Evolutionary conservation across 2,888 invertebrate species (phyloP).

Genomic region (Apamea sordens): DNA sequence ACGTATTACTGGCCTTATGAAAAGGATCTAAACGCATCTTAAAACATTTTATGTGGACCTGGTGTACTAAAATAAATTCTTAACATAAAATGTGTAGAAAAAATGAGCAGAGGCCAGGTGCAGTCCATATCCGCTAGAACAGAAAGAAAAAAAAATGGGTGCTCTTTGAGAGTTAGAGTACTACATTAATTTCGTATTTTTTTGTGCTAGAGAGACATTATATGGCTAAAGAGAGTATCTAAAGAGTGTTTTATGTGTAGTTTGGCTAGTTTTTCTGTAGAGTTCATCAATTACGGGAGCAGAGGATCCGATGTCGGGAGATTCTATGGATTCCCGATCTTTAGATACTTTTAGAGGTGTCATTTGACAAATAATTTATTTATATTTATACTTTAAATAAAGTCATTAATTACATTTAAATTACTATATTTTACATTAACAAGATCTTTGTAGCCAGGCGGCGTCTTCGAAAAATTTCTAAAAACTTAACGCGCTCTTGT

Average conservation of each 20-base stretch:
- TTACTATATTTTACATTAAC: background rate
- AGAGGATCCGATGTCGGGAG: background rate
- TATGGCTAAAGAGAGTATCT: background rate
- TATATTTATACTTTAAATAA: too few relatives aligned
- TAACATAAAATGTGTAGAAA: slow-evolving; percentile 68
- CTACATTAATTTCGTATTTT: slow-evolving; percentile 46
- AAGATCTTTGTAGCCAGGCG: background rate
- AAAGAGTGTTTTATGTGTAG: too few relatives aligned
- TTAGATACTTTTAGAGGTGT: background rate
- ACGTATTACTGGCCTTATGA: slow-evolving; percentile 12
- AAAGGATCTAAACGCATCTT: slow-evolving; percentile 10
- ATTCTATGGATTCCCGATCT: background rate
- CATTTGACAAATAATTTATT: background rate
- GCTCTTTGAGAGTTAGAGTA: slow-evolving; percentile 70
- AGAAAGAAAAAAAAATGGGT: slow-evolving; percentile 73
- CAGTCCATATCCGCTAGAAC: slow-evolving; percentile 82
- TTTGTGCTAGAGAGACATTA: slow-evolving; percentile 5
- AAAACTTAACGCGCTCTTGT: slow-evolving; percentile 10
- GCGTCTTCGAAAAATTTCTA: background rate
- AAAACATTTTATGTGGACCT: slow-evolving; percentile 23
- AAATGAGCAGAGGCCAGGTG: slow-evolving; percentile 84
- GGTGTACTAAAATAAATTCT: slow-evolving; percentile 65
- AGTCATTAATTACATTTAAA: background rate
- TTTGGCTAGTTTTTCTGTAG: background rate
- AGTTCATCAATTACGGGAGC: background rate